Evolutionary conservation across 1,140 invertebrate genomes (phyloP), one percentile per base, ranked within the genome.

Genomic region (Drosophila novamexicana): DNA sequence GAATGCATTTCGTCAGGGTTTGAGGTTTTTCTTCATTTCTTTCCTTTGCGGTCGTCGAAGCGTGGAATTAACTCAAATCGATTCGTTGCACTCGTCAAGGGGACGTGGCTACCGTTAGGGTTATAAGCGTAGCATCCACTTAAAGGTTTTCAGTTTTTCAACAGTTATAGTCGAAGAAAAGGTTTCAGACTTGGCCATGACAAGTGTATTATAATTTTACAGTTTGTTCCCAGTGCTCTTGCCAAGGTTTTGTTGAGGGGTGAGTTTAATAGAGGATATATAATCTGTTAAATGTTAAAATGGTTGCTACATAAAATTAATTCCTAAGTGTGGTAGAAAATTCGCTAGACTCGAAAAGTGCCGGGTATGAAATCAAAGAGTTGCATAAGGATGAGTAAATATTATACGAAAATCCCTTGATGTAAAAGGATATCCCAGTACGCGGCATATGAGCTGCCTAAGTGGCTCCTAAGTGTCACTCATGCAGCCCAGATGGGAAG

Each of bases 1-100:
- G 22, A 29, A 29, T 29, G 52, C 68, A 64, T 9, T 39, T 57
- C 36, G 40, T 57, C 40, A 36, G 12, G 47, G 45, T 45, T 29
- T 44, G 40, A 54, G 50, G 62, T 44, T 57, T 56, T 14, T 42
- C 22, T 29, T 29, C 22, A 29, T 29, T 32, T 18, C 12, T 44
- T 45, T 53, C 22, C 16, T 29, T 57, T 76, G 74, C 59, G 69
- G 74, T 76, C 52, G 63, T 34, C 57, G 63, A 57, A 63, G 63
- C 75, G 63, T 73, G 70, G 74, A 67, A 77, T 73, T 63, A 53
- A 63, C 70, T 67, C 32, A 67, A 77, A 77, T 77, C 63, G 57
- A 77, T 77, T 67, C 57, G 74, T 16, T 73, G 37, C 57, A 67
- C 74, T 40, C 44, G 37, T 59, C 54, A 47, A 71, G 71, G 71